These are phyloP conservation scores for Lasioglossum pauxillum DNA, from an alignment of 2,888 invertebrate species.

Conservation along the genomic window DNA sequence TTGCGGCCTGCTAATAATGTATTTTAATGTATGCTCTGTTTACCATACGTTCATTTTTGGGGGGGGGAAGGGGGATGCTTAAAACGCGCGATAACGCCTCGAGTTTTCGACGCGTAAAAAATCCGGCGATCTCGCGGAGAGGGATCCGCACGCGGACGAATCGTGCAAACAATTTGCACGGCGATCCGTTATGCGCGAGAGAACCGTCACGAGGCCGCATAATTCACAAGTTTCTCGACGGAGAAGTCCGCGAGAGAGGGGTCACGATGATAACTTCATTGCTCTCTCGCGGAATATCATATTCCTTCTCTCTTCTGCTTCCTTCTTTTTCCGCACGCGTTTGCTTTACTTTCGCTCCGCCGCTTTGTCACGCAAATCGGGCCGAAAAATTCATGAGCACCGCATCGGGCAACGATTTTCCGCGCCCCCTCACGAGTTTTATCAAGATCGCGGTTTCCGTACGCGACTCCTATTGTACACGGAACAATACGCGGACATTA, in stretches of 20 bases:
- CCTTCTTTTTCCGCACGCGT: not conserved
- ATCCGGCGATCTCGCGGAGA: not conserved
- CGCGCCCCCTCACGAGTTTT: constrained; percentile 50
- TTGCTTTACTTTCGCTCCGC: not conserved
- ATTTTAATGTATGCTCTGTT: constrained; percentile 39
- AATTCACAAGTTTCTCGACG: constrained; percentile 15
- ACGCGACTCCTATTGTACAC: constrained; percentile 58
- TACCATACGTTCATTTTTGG: not conserved
- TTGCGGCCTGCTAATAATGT: constrained; percentile 10
- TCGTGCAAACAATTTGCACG: constrained; percentile 8
- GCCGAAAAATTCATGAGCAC: constrained; percentile 67
- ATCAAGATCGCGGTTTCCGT: constrained; percentile 57
- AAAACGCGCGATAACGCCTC: not conserved
- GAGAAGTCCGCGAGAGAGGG: not conserved
- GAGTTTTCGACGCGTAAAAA: constrained; percentile 10
- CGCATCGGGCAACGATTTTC: constrained; percentile 32
- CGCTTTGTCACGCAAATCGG: constrained; percentile 58
- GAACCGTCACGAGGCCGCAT: constrained; percentile 10
- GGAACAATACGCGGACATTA: constrained; percentile 60
- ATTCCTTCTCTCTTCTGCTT: not conserved
- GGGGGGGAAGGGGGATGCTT: no score
- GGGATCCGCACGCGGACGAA: not conserved
- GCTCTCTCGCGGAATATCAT: constrained; percentile 21
- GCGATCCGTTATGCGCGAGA: constrained; percentile 9
- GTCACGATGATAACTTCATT: constrained; percentile 29